phyloP scores from a whole-genome alignment of 2,113 vertebrate species.

The Sciurus niger region DNA sequence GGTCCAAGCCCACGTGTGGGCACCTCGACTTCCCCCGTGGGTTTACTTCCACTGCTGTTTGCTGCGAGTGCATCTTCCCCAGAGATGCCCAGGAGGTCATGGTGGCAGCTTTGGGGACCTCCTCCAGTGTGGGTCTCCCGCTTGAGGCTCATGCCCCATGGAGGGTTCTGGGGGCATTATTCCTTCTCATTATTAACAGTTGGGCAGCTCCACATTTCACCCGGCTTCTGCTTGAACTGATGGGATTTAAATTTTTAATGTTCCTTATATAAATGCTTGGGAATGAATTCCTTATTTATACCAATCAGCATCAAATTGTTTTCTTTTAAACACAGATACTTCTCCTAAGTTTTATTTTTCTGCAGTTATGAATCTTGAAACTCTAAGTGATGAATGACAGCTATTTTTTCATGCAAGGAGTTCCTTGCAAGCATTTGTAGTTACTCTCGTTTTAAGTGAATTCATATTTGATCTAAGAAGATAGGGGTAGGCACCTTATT shows the following conservation, averaged over 20 bases:
- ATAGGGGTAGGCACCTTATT: neutral
- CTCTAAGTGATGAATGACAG: neutral
- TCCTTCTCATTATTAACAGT: neutral
- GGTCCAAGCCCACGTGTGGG: neutral
- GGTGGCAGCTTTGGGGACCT: neutral
- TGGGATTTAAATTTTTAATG: neutral
- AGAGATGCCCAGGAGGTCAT: accelerated
- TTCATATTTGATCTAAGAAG: neutral
- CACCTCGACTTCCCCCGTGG: neutral
- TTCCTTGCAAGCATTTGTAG: neutral
- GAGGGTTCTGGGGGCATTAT: neutral
- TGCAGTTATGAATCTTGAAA: neutral
- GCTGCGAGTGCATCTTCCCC: accelerated
- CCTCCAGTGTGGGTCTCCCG: accelerated
- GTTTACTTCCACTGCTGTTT: no score
- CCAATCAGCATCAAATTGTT: neutral
- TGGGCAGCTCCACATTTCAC: neutral
- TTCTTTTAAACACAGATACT: neutral
- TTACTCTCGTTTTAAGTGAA: neutral
- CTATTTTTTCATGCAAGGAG: neutral
- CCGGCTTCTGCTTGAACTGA: neutral
- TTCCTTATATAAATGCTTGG: neutral
- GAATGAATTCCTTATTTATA: neutral
- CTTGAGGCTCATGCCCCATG: accelerated
- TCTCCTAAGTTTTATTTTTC: neutral